phyloP scores from a whole-genome alignment of 2,797 vertebrate genomes.

The Intellagama lesueurii region DNA sequence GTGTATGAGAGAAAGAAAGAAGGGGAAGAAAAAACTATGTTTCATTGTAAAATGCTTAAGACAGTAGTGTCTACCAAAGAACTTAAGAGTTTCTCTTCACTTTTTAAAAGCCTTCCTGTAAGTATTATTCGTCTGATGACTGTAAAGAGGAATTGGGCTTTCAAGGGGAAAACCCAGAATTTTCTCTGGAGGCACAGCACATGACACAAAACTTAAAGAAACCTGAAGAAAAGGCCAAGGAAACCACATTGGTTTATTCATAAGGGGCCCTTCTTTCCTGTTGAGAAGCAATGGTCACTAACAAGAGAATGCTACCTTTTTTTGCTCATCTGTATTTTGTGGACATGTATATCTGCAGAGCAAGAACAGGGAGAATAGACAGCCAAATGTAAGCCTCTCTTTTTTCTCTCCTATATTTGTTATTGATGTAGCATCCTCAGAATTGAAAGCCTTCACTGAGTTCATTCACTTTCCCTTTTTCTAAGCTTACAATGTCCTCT shows the following conservation, averaged over 20 bases:
- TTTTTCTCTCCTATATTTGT: background rate
- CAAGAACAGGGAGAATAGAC: background rate
- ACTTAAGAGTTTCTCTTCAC: background rate
- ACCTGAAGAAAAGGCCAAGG: background rate
- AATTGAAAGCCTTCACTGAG: background rate
- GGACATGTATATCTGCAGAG: background rate
- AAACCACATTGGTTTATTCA: background rate
- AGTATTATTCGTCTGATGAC: background rate
- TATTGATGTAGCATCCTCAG: background rate
- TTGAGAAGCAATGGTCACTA: constrained; percentile 5
- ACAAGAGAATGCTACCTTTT: background rate
- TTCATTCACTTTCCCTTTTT: background rate
- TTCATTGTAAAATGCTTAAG: background rate
- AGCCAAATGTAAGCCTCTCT: background rate
- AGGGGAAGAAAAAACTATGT: background rate
- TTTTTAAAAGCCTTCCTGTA: background rate
- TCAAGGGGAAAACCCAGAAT: background rate
- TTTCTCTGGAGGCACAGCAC: background rate
- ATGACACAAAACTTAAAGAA: background rate
- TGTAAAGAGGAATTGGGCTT: background rate
- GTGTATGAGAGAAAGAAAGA: background rate
- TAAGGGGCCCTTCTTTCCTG: background rate
- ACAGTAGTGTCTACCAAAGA: background rate
- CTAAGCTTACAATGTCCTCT: background rate
- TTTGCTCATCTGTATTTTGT: background rate